Base-by-base conservation (phyloP, 35 echinoderm and acorn worm species). In the Hemicentrotus pulcherrimus region DNA sequence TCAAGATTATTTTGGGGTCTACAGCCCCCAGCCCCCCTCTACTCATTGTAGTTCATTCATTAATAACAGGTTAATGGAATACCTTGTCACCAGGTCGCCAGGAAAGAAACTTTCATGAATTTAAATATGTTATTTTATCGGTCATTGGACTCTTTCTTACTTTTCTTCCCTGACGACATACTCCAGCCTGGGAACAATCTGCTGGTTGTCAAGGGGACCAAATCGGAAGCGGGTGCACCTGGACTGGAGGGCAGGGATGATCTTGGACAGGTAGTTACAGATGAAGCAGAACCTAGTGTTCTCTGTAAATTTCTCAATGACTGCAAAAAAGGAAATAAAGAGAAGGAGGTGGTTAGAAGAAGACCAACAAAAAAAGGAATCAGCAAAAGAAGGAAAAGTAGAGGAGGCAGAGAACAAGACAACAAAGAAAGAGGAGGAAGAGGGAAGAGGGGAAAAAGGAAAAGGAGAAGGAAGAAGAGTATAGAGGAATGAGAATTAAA, bases 251-350 rank as follows among this genome's bases (percentile, higher is more conserved):
- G 98, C 98, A 16, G 98, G 98, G 86, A 99, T 99, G 32, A 98
- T 98, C 94, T 99, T 99, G 31, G 98, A 97, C 94, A 99, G 94
- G 85, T 99, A 99, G 92, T 99, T 99, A 86, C 98, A 99, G 58
- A 99, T 99, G 32, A 99, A 94, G 33, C 98, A 99, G 92, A 99
- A 99, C 24, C 98, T 47, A 14, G 97, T 97, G 94, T 99, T 99
- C 47, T 99, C 98, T 97, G 98, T 99, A 91, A 97, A 99, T 86
- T 99, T 99, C 95, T 99, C 98, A 47, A 99, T 97, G 28, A 99
- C 98, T 99, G 65, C 24, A 71, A 86, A 94, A 19, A 5, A 22
- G 22, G 60, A 16, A 65, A 22, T 4, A 65, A 24, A 24, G 61
- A 19, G 16, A 0, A n/a, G 61, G 24, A 5, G 61, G 22, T 6